Evolutionary conservation across 2,113 vertebrate species (phyloP), one percentile per base, ranked within the genome.

Genomic region (Archocentrus centrarchus): DNA sequence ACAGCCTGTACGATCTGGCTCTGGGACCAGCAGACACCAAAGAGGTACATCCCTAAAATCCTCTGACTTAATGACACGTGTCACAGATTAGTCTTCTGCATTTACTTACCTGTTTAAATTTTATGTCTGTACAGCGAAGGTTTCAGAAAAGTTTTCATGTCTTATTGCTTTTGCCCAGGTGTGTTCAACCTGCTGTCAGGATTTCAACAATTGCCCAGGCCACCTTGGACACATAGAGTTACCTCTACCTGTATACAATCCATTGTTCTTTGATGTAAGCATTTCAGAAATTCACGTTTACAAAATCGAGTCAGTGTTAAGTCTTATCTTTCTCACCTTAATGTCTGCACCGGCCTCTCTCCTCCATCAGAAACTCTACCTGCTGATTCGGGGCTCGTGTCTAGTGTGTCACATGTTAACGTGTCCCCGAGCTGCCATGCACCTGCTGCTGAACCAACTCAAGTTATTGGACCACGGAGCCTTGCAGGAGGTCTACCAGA

Each of bases 201-300:
- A 97, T 90, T 99, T 97, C 92, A 96, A 87, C 91, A 96, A 92
- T 92, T 99, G 98, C 79, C 97, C 98, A 0, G 98, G 98, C 3
- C 98, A 99, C 90, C 84, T 99, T 24, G 98, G 98, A 11, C 97
- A 98, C 7, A 94, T 99, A 0, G 97, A 99, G 0, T 95, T 99
- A 15, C 97, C 98, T 0, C 94, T 99, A 5, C 96, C 97, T 0
- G 98, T 98, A 6, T 99, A 98, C 88, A 99, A 98, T 85, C 98
- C 98, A 0, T 94, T 99, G 20, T 96, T 99, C 84, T 99, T 99
- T 6, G 97, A 99, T 83, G 98, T 98, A 94, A 66, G 97, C 92
- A 15, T 32, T 30, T 35, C 24, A 55, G 7, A 79, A 2, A 3
- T 1, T 20, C 18, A 11, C 3, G 3, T 10, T 75, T 73, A 8